phyloP scores from a whole-genome alignment of 2,888 invertebrate genomes.

The Apotomis capreana region DNA sequence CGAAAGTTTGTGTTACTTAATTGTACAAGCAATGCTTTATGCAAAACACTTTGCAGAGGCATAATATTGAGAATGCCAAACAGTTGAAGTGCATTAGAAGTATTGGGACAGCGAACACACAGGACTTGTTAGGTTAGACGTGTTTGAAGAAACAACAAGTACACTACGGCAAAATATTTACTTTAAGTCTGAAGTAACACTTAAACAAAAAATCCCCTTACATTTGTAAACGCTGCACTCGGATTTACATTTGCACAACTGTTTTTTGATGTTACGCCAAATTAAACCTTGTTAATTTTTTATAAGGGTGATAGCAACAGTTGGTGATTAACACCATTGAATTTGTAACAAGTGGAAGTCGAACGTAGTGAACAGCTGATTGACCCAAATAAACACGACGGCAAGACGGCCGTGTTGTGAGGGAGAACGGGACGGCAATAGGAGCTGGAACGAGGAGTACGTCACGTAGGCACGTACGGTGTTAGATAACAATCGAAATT shows the following conservation, averaged over 20 bases:
- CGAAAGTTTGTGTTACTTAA: neutral
- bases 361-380: slow-evolving; percentile 56
- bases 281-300: neutral
- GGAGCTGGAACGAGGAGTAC: slow-evolving; percentile 58
- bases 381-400: slow-evolving; percentile 57
- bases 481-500: slow-evolving; percentile 23
- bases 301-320: slow-evolving; percentile 27
- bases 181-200: slow-evolving; percentile 34
- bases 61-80: slow-evolving; percentile 4
- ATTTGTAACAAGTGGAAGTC: slow-evolving; percentile 13
- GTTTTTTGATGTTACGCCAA: neutral
- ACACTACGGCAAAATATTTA: slow-evolving; percentile 22
- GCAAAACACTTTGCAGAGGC: neutral
- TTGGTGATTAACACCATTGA: slow-evolving; percentile 27
- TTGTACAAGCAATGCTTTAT: neutral
- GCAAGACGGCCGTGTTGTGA: slow-evolving; percentile 43
- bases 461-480: slow-evolving; percentile 65
- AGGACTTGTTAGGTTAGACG: slow-evolving; percentile 5
- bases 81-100: slow-evolving; percentile 17
- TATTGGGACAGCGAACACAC: slow-evolving; percentile 8
- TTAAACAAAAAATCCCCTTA: slow-evolving; percentile 14
- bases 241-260: slow-evolving; percentile 27
- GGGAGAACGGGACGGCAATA: slow-evolving; percentile 54
- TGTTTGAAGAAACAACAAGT: slow-evolving; percentile 8
- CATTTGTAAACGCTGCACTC: slow-evolving; percentile 18